Conservation (phyloP, 2,113 vertebrate species). For the Vicugna pacos region DNA sequence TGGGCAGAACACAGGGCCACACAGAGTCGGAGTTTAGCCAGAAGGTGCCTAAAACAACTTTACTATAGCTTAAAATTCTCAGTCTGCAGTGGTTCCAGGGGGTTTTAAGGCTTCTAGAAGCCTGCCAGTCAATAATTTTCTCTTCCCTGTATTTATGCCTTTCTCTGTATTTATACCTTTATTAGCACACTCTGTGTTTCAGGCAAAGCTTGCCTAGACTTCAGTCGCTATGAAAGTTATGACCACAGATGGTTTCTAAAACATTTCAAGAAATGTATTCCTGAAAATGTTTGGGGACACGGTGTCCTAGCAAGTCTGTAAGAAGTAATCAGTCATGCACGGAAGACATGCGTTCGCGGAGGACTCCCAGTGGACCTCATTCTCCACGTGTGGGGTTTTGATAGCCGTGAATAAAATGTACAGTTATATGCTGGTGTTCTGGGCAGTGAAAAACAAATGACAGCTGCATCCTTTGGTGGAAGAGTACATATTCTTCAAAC, state of each 20-base stretch:
- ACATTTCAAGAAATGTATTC: slow-evolving; percentile 45
- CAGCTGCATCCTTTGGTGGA: neutral
- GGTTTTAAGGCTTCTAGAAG: slow-evolving; percentile 83
- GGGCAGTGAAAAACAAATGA: neutral
- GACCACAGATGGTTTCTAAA: slow-evolving; percentile 52
- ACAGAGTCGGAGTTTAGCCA: slow-evolving; percentile 70
- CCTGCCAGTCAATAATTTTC: slow-evolving; percentile 79
- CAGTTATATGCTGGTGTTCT: neutral
- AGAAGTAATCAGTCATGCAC: neutral
- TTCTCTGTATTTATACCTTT: slow-evolving; percentile 75
- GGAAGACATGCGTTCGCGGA: accelerated
- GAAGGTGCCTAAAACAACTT: slow-evolving; percentile 85
- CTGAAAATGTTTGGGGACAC: slow-evolving; percentile 25
- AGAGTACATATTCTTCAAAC: neutral
- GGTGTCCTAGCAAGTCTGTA: neutral
- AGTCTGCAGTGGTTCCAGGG: slow-evolving; percentile 82
- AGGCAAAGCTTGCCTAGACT: slow-evolving; percentile 73
- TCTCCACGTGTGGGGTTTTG: neutral
- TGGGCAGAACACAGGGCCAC: too few relatives aligned
- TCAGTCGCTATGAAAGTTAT: slow-evolving; percentile 72
- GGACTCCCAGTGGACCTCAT: accelerated
- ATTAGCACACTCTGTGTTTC: slow-evolving; percentile 43
- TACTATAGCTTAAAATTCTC: slow-evolving; percentile 86
- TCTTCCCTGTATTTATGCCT: slow-evolving; percentile 77
- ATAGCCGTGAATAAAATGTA: neutral